phyloP scores from a whole-genome alignment of 1,140 invertebrate genomes.

The Cardiocondyla obscurior region DNA sequence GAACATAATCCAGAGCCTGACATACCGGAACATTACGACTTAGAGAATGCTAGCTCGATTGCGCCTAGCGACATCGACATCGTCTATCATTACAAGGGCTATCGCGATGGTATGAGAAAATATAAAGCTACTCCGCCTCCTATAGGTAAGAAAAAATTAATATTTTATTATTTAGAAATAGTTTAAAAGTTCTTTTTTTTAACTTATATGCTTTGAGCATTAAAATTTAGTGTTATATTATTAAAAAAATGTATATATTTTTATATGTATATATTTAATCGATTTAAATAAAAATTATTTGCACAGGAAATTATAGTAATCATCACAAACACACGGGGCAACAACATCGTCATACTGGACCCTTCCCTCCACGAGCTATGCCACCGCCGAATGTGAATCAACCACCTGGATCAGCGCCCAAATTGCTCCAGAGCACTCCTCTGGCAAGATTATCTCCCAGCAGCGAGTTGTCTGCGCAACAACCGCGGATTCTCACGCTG shows the following conservation, averaged over 20 bases:
- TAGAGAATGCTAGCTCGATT: slow-evolving; percentile 98
- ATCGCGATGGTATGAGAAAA: slow-evolving; percentile 93
- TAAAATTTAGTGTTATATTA: no score
- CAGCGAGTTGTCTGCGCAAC: slow-evolving; percentile 95
- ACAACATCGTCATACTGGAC: slow-evolving; percentile 89
- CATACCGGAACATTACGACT: slow-evolving; percentile 97
- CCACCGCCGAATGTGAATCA: slow-evolving; percentile 88
- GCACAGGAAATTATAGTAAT: slow-evolving; percentile 83
- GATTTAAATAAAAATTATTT: not conserved
- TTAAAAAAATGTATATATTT: no score
- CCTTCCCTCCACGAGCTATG: slow-evolving; percentile 87
- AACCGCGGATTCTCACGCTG: slow-evolving; percentile 94
- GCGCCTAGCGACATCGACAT: slow-evolving; percentile 98
- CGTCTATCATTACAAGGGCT: slow-evolving; percentile 98
- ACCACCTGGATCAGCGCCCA: slow-evolving; percentile 85
- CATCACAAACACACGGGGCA: slow-evolving; percentile 91
- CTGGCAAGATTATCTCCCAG: slow-evolving; percentile 95
- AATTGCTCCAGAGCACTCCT: slow-evolving; percentile 93
- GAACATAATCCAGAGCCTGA: slow-evolving; percentile 89
- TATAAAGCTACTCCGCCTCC: slow-evolving; percentile 93
- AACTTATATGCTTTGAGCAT: not conserved
- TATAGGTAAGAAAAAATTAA: slow-evolving; percentile 76
- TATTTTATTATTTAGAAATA: not conserved
- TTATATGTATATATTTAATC: slow-evolving; percentile 66
- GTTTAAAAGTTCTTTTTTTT: not conserved